These are phyloP conservation scores for Ptychobarbus kaznakovi DNA, from an alignment of 2,797 vertebrate genomes.

Conservation along the genomic window DNA sequence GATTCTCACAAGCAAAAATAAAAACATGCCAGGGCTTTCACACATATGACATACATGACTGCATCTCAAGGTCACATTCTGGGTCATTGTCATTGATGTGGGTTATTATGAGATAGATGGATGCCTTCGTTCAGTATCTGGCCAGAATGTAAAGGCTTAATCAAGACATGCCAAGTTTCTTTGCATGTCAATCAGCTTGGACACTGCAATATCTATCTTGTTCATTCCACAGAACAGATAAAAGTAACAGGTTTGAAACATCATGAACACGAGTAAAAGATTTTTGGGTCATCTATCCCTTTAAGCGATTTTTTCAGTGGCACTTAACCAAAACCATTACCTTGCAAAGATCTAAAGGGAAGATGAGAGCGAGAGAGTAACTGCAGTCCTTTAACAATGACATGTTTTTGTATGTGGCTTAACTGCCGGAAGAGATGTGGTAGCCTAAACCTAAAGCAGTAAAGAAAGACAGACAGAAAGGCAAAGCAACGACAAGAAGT, in stretches of 20 bases:
- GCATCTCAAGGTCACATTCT: neutral
- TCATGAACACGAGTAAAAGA: neutral
- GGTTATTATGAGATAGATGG: neutral
- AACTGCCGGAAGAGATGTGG: slow-evolving; percentile 69
- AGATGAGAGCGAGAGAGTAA: neutral
- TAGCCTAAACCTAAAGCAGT: slow-evolving; percentile 53
- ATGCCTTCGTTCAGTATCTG: neutral
- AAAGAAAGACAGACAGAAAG: slow-evolving; percentile 1
- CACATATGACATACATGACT: neutral
- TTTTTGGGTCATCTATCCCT: neutral
- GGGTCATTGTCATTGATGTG: neutral
- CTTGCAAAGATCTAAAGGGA: neutral
- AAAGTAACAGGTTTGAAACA: neutral
- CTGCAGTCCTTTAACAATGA: slow-evolving; percentile 32
- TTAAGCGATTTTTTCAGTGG: neutral
- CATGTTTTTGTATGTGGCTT: slow-evolving; percentile 55
- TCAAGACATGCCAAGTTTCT: neutral
- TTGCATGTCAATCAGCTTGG: neutral
- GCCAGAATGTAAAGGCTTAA: neutral
- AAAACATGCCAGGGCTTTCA: neutral
- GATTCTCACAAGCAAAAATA: neutral
- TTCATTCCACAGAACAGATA: neutral
- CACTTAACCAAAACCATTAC: neutral
- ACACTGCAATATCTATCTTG: neutral
- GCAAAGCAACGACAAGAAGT: slow-evolving; percentile 16